Percentiles rank a stretch among this genome's conserved stretches.
Evolutionary conservation across 1,140 invertebrate genomes (phyloP).

Genomic region (Drosophila baimaii): DNA sequence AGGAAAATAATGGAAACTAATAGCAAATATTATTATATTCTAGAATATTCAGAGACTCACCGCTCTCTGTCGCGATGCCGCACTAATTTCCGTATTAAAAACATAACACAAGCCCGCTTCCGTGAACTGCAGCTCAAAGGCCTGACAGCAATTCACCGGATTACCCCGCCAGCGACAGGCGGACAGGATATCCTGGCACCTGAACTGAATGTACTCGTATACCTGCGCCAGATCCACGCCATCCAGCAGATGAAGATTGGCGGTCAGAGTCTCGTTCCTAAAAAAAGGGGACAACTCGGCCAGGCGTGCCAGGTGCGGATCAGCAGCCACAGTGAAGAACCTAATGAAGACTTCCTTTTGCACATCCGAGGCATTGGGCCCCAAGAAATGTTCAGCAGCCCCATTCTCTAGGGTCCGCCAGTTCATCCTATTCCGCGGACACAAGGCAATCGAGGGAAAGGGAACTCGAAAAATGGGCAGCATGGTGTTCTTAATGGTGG

Average conservation of each 20-base stretch:
- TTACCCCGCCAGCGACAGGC: conserved; percentile 58
- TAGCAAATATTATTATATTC: neutral
- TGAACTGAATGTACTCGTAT: conserved; percentile 28
- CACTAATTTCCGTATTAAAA: conserved; percentile 66
- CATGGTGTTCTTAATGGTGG: conserved; percentile 71
- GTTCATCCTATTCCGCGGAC: conserved; percentile 63
- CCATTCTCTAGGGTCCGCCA: conserved; percentile 38
- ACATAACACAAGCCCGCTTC: conserved; percentile 70
- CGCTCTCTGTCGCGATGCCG: conserved; percentile 9
- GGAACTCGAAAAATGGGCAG: conserved; percentile 57
- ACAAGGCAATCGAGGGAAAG: conserved; percentile 71
- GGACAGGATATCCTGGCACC: conserved; percentile 54
- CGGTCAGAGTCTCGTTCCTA: conserved; percentile 29
- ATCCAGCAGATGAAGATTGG: conserved; percentile 35
- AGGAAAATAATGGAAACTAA: neutral
- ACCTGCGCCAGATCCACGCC: conserved; percentile 55
- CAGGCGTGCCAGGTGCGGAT: conserved; percentile 53
- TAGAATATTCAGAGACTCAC: conserved; percentile 29
- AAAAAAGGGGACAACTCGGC: conserved; percentile 43
- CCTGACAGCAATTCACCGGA: conserved; percentile 64
- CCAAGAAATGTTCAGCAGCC: conserved; percentile 57
- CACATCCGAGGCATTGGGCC: conserved; percentile 35
- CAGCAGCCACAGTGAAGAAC: conserved; percentile 54
- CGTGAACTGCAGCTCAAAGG: conserved; percentile 69
- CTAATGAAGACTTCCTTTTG: conserved; percentile 51